A percentile compares a stretch with the other conserved stretches of the same genome.
Conservation (phyloP, 2,113 vertebrate genomes). For the Lutjanus erythropterus region DNA sequence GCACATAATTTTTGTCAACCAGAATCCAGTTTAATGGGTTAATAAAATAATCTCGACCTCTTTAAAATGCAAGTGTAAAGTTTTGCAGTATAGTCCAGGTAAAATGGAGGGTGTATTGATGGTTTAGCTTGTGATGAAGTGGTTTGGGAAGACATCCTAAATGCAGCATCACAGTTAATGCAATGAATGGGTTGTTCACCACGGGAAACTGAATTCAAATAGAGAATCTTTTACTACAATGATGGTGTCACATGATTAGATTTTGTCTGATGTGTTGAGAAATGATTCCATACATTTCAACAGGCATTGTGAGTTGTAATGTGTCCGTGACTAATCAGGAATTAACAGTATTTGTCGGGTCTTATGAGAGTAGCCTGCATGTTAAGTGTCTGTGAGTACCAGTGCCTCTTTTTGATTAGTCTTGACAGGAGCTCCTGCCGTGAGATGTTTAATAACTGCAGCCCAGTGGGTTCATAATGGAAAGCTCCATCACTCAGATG, state of each 20-base stretch:
- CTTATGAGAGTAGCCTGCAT: background rate
- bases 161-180: too few relatives aligned
- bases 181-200: background rate
- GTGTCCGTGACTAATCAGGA: background rate
- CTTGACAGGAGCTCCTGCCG: background rate
- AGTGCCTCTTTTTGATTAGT: slow-evolving; percentile 11
- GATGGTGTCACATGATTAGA: background rate
- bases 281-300: background rate
- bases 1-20: background rate
- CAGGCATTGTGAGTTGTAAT: background rate
- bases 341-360: background rate
- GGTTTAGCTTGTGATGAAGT: background rate
- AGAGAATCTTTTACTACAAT: background rate
- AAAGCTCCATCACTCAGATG: slow-evolving; percentile 5
- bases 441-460: background rate
- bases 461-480: slow-evolving; percentile 11
- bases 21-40: background rate
- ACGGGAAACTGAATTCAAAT: background rate
- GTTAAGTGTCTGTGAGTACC: slow-evolving; percentile 4
- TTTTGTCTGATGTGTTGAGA: background rate
- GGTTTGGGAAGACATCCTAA: background rate
- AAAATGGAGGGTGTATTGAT: background rate
- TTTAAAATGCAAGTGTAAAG: background rate
- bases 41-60: background rate
- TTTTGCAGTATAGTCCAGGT: background rate